Conservation (phyloP, 2,888 invertebrate genomes). For the Nephrotoma guestfalica region DNA sequence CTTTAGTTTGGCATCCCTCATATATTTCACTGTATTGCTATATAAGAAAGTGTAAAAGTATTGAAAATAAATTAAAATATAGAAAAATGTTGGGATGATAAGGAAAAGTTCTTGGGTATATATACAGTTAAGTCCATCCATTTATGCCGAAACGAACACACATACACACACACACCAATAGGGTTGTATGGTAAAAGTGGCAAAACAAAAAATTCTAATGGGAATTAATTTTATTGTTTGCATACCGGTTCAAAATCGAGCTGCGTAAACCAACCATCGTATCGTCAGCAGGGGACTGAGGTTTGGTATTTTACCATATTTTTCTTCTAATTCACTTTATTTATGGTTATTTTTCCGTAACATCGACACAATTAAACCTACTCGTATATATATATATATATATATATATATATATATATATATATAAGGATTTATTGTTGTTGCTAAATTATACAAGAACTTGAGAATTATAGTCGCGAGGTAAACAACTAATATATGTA, state of each 20-base stretch:
- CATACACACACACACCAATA: not conserved
- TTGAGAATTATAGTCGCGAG: not conserved
- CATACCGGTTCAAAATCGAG: not conserved
- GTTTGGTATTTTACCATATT: not conserved
- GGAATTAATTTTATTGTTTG: not conserved
- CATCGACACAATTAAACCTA: not conserved
- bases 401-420: not conserved
- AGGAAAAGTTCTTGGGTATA: not conserved
- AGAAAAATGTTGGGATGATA: not conserved
- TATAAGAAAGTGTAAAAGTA: not conserved
- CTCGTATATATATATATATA: not conserved
- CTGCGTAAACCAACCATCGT: not conserved
- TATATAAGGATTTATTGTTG: not conserved
- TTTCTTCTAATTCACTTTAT: not conserved
- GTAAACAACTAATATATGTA: not conserved
- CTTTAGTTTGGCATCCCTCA: not conserved
- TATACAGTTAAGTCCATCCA: not conserved
- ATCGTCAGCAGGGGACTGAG: not conserved
- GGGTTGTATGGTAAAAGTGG: not conserved
- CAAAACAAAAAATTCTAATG: not conserved
- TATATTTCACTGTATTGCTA: not conserved
- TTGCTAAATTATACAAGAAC: not conserved
- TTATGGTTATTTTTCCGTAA: not conserved
- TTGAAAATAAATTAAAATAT: not conserved
- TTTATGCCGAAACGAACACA: not conserved